phyloP scores from a whole-genome alignment of 2,888 invertebrate genomes.

The Sphinx pinastri region DNA sequence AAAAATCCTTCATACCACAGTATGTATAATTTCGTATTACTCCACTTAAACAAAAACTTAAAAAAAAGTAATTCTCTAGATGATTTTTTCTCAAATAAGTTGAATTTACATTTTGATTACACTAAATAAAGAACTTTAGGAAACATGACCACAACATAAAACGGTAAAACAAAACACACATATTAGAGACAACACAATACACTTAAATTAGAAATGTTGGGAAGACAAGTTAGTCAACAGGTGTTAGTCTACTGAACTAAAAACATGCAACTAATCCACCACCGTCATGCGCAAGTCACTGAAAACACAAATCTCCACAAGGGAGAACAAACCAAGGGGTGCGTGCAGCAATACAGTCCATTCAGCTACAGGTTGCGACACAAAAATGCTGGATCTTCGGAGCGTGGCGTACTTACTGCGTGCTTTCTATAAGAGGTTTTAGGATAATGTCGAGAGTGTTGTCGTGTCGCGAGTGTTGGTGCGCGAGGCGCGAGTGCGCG shows the following conservation, averaged over 20 bases:
- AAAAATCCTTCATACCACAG: neutral
- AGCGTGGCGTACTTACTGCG: constrained; percentile 81
- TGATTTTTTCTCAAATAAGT: too few species aligned
- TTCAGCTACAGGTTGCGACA: constrained; percentile 74
- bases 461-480: constrained; percentile 69
- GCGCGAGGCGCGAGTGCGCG: constrained; percentile 55
- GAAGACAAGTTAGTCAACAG: constrained; percentile 60
- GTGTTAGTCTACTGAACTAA: constrained; percentile 57
- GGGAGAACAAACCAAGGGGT: constrained; percentile 64
- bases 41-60: neutral
- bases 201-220: constrained; percentile 19
- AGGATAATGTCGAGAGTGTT: constrained; percentile 84
- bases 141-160: neutral
- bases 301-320: constrained; percentile 48
- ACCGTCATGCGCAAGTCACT: constrained; percentile 67
- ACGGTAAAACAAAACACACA: constrained; percentile 40
- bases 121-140: neutral
- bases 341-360: constrained; percentile 73
- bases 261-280: constrained; percentile 49
- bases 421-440: constrained; percentile 84
- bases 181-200: constrained; percentile 38
- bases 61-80: too few species aligned
- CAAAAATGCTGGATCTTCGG: constrained; percentile 56
- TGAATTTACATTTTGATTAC: too few species aligned
- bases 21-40: neutral